phyloP scores from a whole-genome alignment of 2,113 vertebrate species.

The Stigmatopora nigra region DNA sequence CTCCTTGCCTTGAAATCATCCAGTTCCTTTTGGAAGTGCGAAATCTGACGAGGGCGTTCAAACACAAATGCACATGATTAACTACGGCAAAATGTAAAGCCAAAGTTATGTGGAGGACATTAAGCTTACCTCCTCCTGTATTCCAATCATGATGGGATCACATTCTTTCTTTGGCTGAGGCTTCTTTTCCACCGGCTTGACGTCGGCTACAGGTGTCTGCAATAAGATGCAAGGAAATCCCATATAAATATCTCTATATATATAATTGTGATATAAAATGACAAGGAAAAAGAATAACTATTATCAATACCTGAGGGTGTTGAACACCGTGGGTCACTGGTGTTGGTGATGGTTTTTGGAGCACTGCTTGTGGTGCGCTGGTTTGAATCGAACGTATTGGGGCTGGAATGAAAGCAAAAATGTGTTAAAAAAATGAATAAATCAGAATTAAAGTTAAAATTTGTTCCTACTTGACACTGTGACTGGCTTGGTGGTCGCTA shows the following conservation, averaged over 20 bases:
- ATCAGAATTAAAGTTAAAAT: too few species aligned
- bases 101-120: background rate
- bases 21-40: constrained; percentile 92
- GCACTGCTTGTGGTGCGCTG: constrained; percentile 37
- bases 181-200: constrained; percentile 74
- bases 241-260: background rate
- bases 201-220: constrained; percentile 43
- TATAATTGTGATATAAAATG: too few species aligned
- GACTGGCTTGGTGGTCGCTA: constrained; percentile 36
- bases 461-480: constrained; percentile 45
- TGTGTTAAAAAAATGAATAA: background rate
- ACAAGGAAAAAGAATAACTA: background rate
- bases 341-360: constrained; percentile 69
- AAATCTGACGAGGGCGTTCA: constrained; percentile 68
- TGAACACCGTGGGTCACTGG: constrained; percentile 52
- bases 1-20: constrained; percentile 83
- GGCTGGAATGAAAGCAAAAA: constrained; percentile 28
- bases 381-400: constrained; percentile 64
- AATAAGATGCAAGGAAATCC: constrained; percentile 1
- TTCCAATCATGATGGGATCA: constrained; percentile 85
- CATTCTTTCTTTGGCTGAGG: constrained; percentile 78
- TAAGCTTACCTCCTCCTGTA: constrained; percentile 83
- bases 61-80: background rate
- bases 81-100: too few species aligned
- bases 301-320: constrained; percentile 65